Conservation (phyloP, 2,113 vertebrate species). For the Ciconia maguari region DNA sequence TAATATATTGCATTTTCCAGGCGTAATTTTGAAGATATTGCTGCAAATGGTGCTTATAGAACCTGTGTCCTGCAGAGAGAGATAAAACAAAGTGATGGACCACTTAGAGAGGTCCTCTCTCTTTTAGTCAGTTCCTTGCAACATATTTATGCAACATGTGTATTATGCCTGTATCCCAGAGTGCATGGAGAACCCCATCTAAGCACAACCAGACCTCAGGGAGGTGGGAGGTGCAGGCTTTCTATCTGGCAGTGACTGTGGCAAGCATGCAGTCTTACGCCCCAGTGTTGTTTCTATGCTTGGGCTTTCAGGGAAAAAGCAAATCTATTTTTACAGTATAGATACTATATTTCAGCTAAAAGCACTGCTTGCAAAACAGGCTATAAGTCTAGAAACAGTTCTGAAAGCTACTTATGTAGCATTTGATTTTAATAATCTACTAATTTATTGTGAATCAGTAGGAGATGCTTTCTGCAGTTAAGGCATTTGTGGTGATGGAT, state of each 20-base stretch:
- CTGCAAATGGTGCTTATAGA: neutral
- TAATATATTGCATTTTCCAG: neutral
- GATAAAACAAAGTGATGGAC: neutral
- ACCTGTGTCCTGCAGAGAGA: neutral
- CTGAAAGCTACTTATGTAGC: neutral
- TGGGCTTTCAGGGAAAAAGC: neutral
- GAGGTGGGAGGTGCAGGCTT: neutral
- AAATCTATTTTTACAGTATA: neutral
- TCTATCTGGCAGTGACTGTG: neutral
- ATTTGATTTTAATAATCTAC: neutral
- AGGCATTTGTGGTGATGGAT: neutral
- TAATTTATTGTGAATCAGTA: neutral
- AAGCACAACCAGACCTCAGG: neutral
- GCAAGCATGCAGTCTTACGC: neutral
- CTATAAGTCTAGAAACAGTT: neutral
- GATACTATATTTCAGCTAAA: neutral
- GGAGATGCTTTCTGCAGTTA: neutral
- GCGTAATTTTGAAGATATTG: neutral
- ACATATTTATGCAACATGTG: accelerated
- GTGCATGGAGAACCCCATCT: too few relatives aligned
- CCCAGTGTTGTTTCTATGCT: neutral
- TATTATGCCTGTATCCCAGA: neutral
- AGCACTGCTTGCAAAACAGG: neutral
- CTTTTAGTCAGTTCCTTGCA: neutral
- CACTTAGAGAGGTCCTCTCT: neutral